A percentile compares a stretch with the other conserved stretches of the same genome.
Evolutionary conservation across 2,797 vertebrate species (phyloP).

Genomic region (Melanotaenia pygmaea): DNA sequence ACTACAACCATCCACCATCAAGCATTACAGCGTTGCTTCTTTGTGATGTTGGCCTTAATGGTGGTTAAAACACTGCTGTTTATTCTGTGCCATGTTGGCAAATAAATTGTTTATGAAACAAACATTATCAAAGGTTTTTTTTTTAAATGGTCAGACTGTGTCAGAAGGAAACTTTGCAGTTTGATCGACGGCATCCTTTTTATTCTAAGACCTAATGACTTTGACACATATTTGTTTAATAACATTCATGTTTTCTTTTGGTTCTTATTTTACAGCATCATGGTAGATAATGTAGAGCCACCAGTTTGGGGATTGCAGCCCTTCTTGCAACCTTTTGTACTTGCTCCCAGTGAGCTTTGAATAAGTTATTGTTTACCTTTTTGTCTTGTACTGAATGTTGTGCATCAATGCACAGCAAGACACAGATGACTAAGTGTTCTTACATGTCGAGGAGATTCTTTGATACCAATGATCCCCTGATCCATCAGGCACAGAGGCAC

Average conservation of each 20-base stretch:
- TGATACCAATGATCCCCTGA: conserved; percentile 52
- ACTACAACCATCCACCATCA: not conserved
- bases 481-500: conserved; percentile 10
- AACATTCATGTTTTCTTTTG: conserved; percentile 25
- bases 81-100: not conserved
- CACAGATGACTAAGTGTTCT: conserved; percentile 37
- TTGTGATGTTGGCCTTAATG: not conserved
- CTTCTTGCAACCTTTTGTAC: conserved; percentile 17
- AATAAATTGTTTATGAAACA: not conserved
- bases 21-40: not conserved
- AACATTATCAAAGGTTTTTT: not conserved
- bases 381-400: conserved; percentile 1
- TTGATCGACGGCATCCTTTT: not conserved
- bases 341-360: conserved; percentile 19
- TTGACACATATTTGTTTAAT: conserved; percentile 4
- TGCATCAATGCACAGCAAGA: conserved; percentile 14
- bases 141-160: not conserved
- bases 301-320: conserved; percentile 4
- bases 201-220: not conserved
- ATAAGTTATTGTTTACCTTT: conserved; percentile 29
- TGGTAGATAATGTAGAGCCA: conserved; percentile 25
- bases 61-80: not conserved
- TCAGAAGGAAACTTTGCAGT: not conserved
- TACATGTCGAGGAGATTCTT: conserved; percentile 52
- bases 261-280: conserved; percentile 37